phyloP scores from a whole-genome alignment of 2,113 vertebrate species.

The Atractosteus spatula region DNA sequence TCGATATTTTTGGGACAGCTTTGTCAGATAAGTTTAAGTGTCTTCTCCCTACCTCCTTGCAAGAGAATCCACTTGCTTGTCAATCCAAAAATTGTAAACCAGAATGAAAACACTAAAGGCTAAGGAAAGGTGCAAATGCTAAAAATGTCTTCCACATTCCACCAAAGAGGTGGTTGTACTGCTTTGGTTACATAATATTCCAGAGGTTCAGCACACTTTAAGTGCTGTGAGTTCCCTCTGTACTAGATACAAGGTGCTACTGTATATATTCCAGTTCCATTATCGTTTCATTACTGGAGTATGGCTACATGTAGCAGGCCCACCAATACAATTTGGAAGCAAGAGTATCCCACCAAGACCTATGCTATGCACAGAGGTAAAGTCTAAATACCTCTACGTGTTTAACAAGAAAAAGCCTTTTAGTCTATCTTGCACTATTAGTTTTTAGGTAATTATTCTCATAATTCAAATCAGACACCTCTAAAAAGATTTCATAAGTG shows the following conservation, averaged over 20 bases:
- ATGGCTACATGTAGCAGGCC: background rate
- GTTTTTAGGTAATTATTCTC: too few relatives aligned
- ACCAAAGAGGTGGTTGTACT: conserved; percentile 37
- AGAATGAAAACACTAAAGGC: conserved; percentile 21
- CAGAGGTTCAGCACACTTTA: conserved; percentile 12
- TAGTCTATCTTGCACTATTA: too few relatives aligned
- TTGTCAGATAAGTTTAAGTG: conserved; percentile 41
- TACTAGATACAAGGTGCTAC: conserved; percentile 8
- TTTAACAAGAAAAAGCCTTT: too few relatives aligned
- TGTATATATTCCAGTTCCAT: conserved; percentile 24
- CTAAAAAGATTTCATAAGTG: too few relatives aligned
- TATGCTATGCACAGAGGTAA: too few relatives aligned
- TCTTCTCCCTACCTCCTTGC: conserved; percentile 56
- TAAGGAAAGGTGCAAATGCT: conserved; percentile 20
- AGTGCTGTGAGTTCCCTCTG: background rate
- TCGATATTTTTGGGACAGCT: conserved; percentile 14
- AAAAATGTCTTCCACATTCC: conserved; percentile 47
- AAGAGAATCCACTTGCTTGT: conserved; percentile 42
- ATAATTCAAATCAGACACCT: too few relatives aligned
- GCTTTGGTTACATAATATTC: conserved; percentile 30
- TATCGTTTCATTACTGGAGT: conserved; percentile 24
- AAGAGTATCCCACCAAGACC: background rate
- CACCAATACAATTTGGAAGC: background rate
- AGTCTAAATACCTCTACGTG: too few relatives aligned
- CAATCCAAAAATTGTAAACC: conserved; percentile 28